These are phyloP conservation scores for Chaenogobius annularis DNA, from an alignment of 2,113 vertebrate genomes.

Conservation along the genomic window DNA sequence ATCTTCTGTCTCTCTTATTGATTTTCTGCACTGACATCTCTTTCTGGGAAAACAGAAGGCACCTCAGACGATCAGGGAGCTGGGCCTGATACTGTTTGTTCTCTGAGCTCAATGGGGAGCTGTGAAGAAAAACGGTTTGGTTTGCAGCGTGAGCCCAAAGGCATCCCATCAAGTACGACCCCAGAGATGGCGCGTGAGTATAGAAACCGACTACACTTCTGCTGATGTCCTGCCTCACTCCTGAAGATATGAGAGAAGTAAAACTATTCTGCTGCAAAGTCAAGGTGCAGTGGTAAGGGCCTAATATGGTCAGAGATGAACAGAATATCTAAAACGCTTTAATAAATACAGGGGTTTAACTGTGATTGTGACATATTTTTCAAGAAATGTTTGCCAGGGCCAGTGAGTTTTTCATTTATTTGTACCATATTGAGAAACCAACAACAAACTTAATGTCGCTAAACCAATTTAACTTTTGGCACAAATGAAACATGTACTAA, in stretches of 20 bases:
- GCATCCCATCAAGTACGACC: conserved; percentile 9
- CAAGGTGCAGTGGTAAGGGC: not conserved
- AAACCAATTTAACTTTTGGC: too few species aligned
- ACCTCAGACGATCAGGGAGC: conserved; percentile 15
- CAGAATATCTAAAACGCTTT: too few species aligned
- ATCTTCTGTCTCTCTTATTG: conserved; percentile 2
- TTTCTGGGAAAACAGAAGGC: conserved; percentile 21
- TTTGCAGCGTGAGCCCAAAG: conserved; percentile 30
- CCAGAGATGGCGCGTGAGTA: not conserved
- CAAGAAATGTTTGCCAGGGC: too few species aligned
- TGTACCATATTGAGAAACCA: not conserved
- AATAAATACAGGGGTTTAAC: too few species aligned
- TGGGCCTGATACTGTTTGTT: conserved; percentile 27
- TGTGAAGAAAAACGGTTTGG: conserved; percentile 34
- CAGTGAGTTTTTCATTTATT: too few species aligned
- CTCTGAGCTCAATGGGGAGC: conserved; percentile 13
- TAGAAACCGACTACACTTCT: not conserved
- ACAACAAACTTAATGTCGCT: not conserved
- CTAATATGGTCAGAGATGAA: not conserved
- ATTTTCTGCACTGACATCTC: conserved; percentile 13
- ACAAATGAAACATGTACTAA: too few species aligned
- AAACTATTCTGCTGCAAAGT: not conserved
- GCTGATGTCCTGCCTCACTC: not conserved
- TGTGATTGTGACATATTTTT: too few species aligned
- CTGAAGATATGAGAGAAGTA: not conserved